A percentile compares a stretch with the other conserved stretches of the same genome.
These are phyloP conservation scores for Erebia palarica DNA, from an alignment of 2,888 invertebrate species.

Conservation along the genomic window DNA sequence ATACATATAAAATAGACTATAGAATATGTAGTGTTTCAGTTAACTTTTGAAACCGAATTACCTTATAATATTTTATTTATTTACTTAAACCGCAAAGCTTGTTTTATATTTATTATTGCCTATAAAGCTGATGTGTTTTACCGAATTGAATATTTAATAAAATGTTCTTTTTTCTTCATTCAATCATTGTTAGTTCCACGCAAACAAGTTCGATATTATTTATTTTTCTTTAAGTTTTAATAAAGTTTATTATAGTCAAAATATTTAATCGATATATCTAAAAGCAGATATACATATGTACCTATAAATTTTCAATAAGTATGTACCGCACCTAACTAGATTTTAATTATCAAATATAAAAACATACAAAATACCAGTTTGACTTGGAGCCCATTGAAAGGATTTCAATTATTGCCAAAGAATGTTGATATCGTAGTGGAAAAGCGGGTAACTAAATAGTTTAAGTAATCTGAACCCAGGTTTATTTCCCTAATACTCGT, in stretches of 20 bases:
- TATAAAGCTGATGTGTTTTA: slow-evolving; percentile 7
- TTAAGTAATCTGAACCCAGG: too few relatives aligned
- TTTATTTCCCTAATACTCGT: too few relatives aligned
- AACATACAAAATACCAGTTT: too few relatives aligned
- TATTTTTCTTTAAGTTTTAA: background rate
- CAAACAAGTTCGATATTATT: background rate
- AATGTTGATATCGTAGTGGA: background rate
- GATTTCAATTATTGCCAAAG: background rate
- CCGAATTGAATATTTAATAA: slow-evolving; percentile 9
- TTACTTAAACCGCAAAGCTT: slow-evolving; percentile 29
- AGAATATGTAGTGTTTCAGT: background rate
- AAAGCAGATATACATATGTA: too few relatives aligned
- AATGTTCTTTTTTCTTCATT: background rate
- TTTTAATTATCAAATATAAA: too few relatives aligned
- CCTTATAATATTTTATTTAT: slow-evolving; percentile 33
- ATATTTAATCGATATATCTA: too few relatives aligned
- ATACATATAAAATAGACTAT: background rate
- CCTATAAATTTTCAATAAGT: too few relatives aligned
- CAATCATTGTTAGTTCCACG: too few relatives aligned
- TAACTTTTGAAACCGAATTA: slow-evolving; percentile 11
- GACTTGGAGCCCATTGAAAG: too few relatives aligned
- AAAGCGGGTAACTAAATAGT: too few relatives aligned
- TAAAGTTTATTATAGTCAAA: too few relatives aligned
- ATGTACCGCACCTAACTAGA: too few relatives aligned
- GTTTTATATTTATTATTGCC: slow-evolving; percentile 18